A percentile compares a stretch with the other conserved stretches of the same genome.
Evolutionary conservation across 1,140 invertebrate species (phyloP).

Genomic region (Drosophila elegans): DNA sequence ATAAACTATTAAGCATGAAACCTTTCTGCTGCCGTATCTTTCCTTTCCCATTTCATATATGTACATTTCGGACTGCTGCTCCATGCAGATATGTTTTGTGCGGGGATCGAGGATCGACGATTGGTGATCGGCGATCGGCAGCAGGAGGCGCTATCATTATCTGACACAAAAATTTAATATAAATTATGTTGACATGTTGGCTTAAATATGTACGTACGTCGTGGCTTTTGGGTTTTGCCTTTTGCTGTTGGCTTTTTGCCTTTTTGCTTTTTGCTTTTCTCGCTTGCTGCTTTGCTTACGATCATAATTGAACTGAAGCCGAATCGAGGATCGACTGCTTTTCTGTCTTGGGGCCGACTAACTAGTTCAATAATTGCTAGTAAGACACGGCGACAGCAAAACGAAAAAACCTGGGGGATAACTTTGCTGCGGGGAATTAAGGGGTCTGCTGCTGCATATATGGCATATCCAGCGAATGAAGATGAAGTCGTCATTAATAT

Average conservation of each 20-base stretch:
- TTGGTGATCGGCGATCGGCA: slow-evolving; percentile 42
- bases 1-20: too few relatives aligned
- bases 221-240: slow-evolving; percentile 17
- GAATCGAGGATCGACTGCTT: slow-evolving; percentile 14
- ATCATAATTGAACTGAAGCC: slow-evolving; percentile 35
- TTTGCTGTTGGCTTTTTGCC: background rate
- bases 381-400: slow-evolving; percentile 62
- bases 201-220: slow-evolving; percentile 71
- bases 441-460: slow-evolving; percentile 18
- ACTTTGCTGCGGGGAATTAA: background rate
- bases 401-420: slow-evolving; percentile 14
- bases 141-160: slow-evolving; percentile 81
- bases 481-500: slow-evolving; percentile 83
- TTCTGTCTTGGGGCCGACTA: slow-evolving; percentile 32
- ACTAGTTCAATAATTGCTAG: slow-evolving; percentile 78
- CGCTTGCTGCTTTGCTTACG: slow-evolving; percentile 30
- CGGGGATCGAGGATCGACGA: background rate
- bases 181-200: slow-evolving; percentile 84
- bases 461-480: slow-evolving; percentile 48
- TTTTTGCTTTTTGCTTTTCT: background rate
- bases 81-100: slow-evolving; percentile 34
- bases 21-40: background rate
- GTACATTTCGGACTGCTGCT: background rate
- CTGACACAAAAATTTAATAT: slow-evolving; percentile 84
- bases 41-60: background rate